Base-by-base conservation (phyloP, 1,140 invertebrate genomes). In the Zaprionus ornatus region DNA sequence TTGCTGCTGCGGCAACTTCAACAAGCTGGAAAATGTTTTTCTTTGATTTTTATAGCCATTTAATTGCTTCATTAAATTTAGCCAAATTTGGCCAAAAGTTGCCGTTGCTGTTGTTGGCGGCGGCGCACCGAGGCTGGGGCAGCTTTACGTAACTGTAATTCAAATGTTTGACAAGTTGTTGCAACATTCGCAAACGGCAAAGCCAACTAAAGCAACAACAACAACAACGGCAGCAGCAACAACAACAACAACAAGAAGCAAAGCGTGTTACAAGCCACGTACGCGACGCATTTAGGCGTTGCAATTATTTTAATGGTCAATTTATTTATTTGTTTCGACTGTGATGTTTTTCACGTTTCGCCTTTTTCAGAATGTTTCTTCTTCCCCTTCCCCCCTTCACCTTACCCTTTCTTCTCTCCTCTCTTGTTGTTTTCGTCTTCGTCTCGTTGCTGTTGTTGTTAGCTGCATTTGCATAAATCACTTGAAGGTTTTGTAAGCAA, bases 281-380 rank as follows among this genome's bases (percentile, higher is more conserved):
- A 59, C 80, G 74, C 66, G 78, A 90, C 80, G 84, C 87, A 91
- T 91, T 91, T 87, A 82, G 88, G 83, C 83, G 74, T 90, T 88
- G 87, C 87, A 91, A 91, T 91, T 91, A 91, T 91, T 91, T 91
- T 91, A 91, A 91, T 91, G 88, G 88, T 80, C 87, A 91, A 91
- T 91, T 91, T 91, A 91, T 91, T 91, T 91, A 87, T 87, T 87
- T 87, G 84, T 88, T 88, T 83, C 54, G 70, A 56, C 61, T 74
- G 79, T 42, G 55, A 84, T 88, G 71, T 85, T 71, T 61, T 63
- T 73, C 77, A 72, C 80, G 77, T 63, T 88, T 88, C 75, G 70
- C 85, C 85, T 85, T 90, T 81, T 81, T 79, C 75, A 90, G 85
- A 88, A 90, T 84, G 81, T 50, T 50, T 23, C 45, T 50, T 21